phyloP scores from a whole-genome alignment of 30 jellyfish, hydroid and myxozoan species.

The Cassiopea andromeda region DNA sequence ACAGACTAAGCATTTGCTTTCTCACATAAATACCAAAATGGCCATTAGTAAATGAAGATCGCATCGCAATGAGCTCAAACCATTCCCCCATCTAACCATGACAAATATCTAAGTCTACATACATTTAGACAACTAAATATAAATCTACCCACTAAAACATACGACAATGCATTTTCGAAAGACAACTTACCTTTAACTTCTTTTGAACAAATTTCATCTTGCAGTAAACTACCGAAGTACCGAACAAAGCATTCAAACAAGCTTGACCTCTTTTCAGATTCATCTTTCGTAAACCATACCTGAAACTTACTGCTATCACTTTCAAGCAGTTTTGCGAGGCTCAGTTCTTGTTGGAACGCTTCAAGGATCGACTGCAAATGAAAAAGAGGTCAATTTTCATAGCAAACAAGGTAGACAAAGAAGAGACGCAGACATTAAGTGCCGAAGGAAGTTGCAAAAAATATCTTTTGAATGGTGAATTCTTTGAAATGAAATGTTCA shows the following conservation, averaged over 20 bases:
- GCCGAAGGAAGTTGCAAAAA: too few species aligned
- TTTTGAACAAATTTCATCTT: neutral
- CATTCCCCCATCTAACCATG: too few species aligned
- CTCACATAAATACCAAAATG: too few species aligned
- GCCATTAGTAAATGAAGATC: too few species aligned
- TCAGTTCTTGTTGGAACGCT: slow-evolving; percentile 35
- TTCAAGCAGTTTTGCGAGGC: slow-evolving; percentile 2
- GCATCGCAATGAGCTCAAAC: too few species aligned
- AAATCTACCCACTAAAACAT: neutral
- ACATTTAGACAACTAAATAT: too few species aligned
- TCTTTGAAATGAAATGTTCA: too few species aligned
- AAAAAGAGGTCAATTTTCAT: neutral
- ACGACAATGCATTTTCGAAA: neutral
- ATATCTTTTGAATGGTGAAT: too few species aligned
- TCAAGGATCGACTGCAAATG: slow-evolving; percentile 22
- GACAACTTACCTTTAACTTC: neutral
- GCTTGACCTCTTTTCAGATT: neutral
- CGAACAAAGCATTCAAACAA: slow-evolving; percentile 4
- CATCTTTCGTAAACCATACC: neutral
- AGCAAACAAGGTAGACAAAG: neutral
- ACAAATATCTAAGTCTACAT: too few species aligned
- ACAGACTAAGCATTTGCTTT: too few species aligned
- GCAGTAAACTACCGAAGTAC: neutral
- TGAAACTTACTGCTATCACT: neutral
- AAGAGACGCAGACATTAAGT: too few species aligned